phyloP scores from a whole-genome alignment of 2,797 vertebrate species.

The Phrynocephalus forsythii region DNA sequence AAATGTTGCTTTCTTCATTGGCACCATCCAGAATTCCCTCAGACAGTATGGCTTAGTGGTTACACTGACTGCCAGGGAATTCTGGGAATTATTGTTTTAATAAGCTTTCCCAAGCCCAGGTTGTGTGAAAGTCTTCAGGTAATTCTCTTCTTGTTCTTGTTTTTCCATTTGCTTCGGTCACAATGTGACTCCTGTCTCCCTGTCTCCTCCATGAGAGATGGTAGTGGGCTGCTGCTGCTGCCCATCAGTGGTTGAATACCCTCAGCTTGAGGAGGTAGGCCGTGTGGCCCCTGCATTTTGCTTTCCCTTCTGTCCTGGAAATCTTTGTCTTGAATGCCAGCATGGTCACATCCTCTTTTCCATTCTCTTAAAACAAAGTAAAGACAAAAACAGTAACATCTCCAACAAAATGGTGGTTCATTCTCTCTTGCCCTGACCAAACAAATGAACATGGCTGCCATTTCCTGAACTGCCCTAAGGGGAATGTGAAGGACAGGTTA shows the following conservation, averaged over 20 bases:
- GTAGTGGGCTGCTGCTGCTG: slow-evolving; percentile 76
- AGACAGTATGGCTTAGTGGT: no score
- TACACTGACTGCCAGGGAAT: no score
- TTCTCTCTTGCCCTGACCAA: neutral
- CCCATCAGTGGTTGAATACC: slow-evolving; percentile 72
- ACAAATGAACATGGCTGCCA: neutral
- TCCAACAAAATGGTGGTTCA: neutral
- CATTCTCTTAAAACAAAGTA: neutral
- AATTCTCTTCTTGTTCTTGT: slow-evolving; percentile 7
- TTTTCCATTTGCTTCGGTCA: neutral
- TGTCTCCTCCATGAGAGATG: slow-evolving; percentile 73
- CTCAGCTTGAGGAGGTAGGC: slow-evolving; percentile 70
- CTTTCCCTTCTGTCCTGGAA: neutral
- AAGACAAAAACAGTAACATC: neutral
- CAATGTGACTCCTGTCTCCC: slow-evolving; percentile 61
- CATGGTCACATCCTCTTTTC: neutral
- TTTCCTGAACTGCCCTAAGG: neutral
- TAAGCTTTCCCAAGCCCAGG: no score
- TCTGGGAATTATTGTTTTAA: no score
- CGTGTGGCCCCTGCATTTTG: slow-evolving; percentile 21
- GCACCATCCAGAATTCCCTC: no score
- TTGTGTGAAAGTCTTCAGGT: neutral
- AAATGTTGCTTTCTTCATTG: no score
- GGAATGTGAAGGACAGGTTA: neutral
- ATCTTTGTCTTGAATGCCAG: neutral